These are phyloP conservation scores for Drosophila pandora DNA, from an alignment of 1,140 invertebrate species.

Conservation along the genomic window DNA sequence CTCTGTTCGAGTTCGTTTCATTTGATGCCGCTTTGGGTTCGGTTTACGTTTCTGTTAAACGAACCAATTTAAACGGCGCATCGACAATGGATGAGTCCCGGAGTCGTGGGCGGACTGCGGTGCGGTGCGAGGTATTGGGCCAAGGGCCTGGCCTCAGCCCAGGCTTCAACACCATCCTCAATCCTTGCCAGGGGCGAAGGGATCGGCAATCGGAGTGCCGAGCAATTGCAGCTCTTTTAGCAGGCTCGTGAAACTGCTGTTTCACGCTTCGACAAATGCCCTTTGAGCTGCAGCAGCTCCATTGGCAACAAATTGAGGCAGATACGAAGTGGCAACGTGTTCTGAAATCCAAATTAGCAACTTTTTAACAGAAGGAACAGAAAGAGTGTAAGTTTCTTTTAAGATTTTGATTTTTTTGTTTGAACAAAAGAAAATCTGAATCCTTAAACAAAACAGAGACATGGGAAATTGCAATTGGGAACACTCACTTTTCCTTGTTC, in stretches of 20 bases:
- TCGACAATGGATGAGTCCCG: slow-evolving; percentile 26
- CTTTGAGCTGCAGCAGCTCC: slow-evolving; percentile 49
- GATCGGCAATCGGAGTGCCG: slow-evolving; percentile 10
- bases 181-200: slow-evolving; percentile 44
- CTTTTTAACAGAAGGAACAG: neutral
- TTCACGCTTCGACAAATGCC: slow-evolving; percentile 77
- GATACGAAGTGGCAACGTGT: slow-evolving; percentile 29
- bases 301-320: slow-evolving; percentile 60
- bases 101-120: slow-evolving; percentile 13
- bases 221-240: slow-evolving; percentile 51
- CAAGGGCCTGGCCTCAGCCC: slow-evolving; percentile 51
- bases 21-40: slow-evolving; percentile 50
- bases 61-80: slow-evolving; percentile 77
- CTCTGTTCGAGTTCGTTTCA: slow-evolving; percentile 52
- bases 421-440: neutral
- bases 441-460: neutral
- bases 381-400: no score
- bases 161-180: neutral
- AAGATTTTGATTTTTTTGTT: no score
- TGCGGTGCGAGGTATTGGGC: slow-evolving; percentile 2
- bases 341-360: slow-evolving; percentile 11
- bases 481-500: slow-evolving; percentile 1
- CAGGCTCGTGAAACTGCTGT: slow-evolving; percentile 75
- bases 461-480: neutral
- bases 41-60: slow-evolving; percentile 57